Evolutionary conservation across 2,113 vertebrate genomes (phyloP).

Genomic region (Astatoreochromis straeleni): DNA sequence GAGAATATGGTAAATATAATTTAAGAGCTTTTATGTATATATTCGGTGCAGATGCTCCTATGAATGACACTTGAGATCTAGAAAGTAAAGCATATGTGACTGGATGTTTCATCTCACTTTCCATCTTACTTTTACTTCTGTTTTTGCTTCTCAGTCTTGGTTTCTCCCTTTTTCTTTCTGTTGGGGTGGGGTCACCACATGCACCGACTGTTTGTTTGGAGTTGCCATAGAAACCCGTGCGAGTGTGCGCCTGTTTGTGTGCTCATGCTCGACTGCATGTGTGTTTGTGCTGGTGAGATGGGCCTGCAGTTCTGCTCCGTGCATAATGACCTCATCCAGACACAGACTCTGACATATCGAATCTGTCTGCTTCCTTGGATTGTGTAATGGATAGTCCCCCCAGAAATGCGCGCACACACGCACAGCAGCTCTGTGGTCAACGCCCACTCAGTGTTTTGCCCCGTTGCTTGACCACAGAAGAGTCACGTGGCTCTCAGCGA

Average conservation of each 20-base stretch:
- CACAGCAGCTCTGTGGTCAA: not conserved
- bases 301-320: slow-evolving; percentile 41
- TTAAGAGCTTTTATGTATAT: not conserved
- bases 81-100: slow-evolving; percentile 24
- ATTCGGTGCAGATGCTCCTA: not conserved
- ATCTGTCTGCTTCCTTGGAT: slow-evolving; percentile 47
- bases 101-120: not conserved
- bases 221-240: slow-evolving; percentile 54
- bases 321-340: slow-evolving; percentile 60
- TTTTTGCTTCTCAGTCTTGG: not conserved
- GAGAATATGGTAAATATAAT: not conserved
- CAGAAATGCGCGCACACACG: not conserved
- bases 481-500: not conserved
- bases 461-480: not conserved
- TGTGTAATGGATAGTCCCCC: slow-evolving; percentile 47
- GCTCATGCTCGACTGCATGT: not conserved
- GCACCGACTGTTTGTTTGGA: slow-evolving; percentile 63
- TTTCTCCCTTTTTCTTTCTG: slow-evolving; percentile 15
- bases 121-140: not conserved
- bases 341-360: slow-evolving; percentile 35
- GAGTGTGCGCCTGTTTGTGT: slow-evolving; percentile 14
- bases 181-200: slow-evolving; percentile 44
- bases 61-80: not conserved
- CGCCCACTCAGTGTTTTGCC: slow-evolving; percentile 7
- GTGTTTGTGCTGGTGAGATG: not conserved